phyloP scores from a whole-genome alignment of 1,140 invertebrate species.

The Calephelis virginiensis region DNA sequence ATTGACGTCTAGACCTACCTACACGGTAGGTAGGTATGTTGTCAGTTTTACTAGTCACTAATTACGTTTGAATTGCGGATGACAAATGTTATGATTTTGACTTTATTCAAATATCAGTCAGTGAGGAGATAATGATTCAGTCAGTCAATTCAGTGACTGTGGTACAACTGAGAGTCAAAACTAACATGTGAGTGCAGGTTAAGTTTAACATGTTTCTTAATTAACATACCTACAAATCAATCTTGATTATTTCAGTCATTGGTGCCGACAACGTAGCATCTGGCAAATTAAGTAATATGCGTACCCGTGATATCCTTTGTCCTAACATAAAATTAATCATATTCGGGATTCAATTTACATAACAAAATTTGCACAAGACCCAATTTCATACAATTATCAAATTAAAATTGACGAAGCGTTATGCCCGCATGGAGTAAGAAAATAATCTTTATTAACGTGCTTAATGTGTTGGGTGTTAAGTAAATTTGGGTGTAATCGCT shows the following conservation, averaged over 20 bases:
- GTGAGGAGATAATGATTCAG: no score
- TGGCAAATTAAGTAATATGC: constrained; percentile 48
- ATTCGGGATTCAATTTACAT: constrained; percentile 64
- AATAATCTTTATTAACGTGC: constrained; percentile 69
- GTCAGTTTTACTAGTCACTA: no score
- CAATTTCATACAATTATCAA: constrained; percentile 59
- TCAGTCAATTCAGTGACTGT: background rate
- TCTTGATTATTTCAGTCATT: constrained; percentile 43
- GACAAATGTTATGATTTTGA: no score
- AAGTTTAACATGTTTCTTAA: background rate
- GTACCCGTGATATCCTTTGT: constrained; percentile 43
- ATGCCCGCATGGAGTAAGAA: constrained; percentile 46
- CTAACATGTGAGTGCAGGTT: no score
- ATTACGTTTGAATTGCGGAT: no score
- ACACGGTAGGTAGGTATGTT: no score
- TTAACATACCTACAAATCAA: constrained; percentile 51
- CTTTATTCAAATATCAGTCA: no score
- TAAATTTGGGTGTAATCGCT: constrained; percentile 76
- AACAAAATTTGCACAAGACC: constrained; percentile 64
- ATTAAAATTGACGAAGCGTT: constrained; percentile 58
- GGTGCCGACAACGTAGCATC: background rate
- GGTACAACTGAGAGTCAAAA: no score
- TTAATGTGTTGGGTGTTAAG: constrained; percentile 74
- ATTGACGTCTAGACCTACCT: no score
- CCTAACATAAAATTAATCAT: constrained; percentile 64